phyloP scores from a whole-genome alignment of 2,888 invertebrate genomes.

The Amblyteles armatorius region DNA sequence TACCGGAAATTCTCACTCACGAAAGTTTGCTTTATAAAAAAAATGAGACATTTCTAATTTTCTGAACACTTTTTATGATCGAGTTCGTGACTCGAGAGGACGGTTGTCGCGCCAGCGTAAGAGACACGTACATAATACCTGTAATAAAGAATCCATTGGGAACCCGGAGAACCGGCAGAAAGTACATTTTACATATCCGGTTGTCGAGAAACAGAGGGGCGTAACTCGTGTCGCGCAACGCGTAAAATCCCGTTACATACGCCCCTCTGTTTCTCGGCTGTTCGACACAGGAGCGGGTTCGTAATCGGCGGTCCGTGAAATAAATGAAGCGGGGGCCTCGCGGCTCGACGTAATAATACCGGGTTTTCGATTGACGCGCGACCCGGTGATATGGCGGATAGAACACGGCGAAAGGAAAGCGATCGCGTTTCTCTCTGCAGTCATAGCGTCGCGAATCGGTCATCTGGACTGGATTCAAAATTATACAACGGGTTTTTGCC shows the following conservation, averaged over 20 bases:
- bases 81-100: constrained; percentile 1
- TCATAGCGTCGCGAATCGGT: constrained; percentile 66
- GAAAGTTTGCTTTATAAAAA: neutral
- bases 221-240: neutral
- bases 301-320: constrained; percentile 59
- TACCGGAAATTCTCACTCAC: neutral
- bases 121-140: constrained; percentile 22
- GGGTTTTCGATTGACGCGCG: constrained; percentile 41
- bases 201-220: neutral
- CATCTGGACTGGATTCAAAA: constrained; percentile 59
- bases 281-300: neutral
- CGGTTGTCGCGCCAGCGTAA: constrained; percentile 1
- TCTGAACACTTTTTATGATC: neutral
- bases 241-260: neutral
- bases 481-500: constrained; percentile 60
- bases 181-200: constrained; percentile 48
- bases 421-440: constrained; percentile 58
- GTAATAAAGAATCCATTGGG: constrained; percentile 16
- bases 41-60: constrained; percentile 2
- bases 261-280: neutral
- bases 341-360: constrained; percentile 61
- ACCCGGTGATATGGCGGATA: constrained; percentile 13
- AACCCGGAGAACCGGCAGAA: constrained; percentile 20
- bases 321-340: constrained; percentile 61
- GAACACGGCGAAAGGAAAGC: constrained; percentile 63